A percentile compares a stretch with the other conserved stretches of the same genome.
These are phyloP conservation scores for Microtus richardsoni DNA, from an alignment of 2,113 vertebrate genomes.

Conservation along the genomic window DNA sequence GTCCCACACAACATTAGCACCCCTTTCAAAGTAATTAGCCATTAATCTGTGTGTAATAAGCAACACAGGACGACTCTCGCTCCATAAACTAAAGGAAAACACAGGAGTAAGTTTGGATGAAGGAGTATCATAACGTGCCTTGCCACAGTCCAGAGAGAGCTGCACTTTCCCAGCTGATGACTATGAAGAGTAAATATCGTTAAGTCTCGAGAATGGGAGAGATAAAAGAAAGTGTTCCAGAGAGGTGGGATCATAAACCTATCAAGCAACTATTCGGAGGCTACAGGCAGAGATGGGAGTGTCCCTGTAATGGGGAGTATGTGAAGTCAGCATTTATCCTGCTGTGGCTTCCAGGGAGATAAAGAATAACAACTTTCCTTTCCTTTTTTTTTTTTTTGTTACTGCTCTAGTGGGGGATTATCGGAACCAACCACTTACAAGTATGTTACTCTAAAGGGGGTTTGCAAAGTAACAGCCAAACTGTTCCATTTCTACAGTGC, in stretches of 20 bases:
- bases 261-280: conserved; percentile 9
- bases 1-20: neutral
- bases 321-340: conserved; percentile 38
- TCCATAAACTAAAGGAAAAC: neutral
- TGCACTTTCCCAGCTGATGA: neutral
- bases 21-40: neutral
- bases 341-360: neutral
- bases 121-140: neutral
- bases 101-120: neutral
- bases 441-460: conserved; percentile 51
- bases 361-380: neutral
- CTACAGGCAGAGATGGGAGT: neutral
- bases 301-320: neutral
- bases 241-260: neutral
- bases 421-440: conserved; percentile 44
- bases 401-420: conserved; percentile 54
- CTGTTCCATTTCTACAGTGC: neutral
- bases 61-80: neutral
- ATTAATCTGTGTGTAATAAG: neutral
- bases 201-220: neutral
- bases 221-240: neutral
- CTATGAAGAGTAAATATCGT: neutral
- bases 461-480: conserved; percentile 68
- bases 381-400: conserved; percentile 5
- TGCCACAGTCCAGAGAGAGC: neutral